Evolutionary conservation across 2,888 invertebrate species (phyloP), one percentile per base, ranked within the genome.

Genomic region (Sipha maydis): DNA sequence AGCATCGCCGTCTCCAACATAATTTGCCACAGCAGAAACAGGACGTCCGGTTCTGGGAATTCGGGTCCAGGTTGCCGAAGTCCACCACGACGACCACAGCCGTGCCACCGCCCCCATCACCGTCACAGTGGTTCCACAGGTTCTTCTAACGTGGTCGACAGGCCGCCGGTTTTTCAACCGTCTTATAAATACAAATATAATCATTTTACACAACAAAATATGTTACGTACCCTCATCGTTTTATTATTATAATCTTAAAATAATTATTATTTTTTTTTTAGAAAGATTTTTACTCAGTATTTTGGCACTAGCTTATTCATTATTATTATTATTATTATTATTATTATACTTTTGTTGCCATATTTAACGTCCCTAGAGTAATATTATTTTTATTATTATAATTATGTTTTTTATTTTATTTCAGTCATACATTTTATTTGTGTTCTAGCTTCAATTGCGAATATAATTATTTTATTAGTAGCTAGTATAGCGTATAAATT

Each of bases 271-370:
- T 71, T 54, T 76, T 76, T 85, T 78, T 79, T 56, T 25, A 31
- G 21, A n/a, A 19, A 56, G 14, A 54, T 56, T 85, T 85, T 85
- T 56, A 79, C 75, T 79, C 86, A 88, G 86, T 88, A 80, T 88
- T 88, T 79, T n/a, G 28, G 69, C 79, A 56, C 31, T 80, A 75
- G 56, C 31, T 73, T 80, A 69, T 75, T 28, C 31, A 41, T 76
- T 28, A 41, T 34, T 34, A 61, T 69, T 78, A 38, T 34, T 86
- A 56, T 80, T 78, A 73, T 75, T 73, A 80, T 79, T 86, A 75
- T 86, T 56, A 71, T 73, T 73, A 61, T 86, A 86, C 56, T 79
- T 85, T 73, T 80, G 86, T 88, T 88, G 86, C 86, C 86, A 88
- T 88, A 88, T 73, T 61, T 88, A 61, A 80, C 75, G 41, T 75